phyloP scores from a whole-genome alignment of 1,140 invertebrate species.

The Bilobella aurantiaca region DNA sequence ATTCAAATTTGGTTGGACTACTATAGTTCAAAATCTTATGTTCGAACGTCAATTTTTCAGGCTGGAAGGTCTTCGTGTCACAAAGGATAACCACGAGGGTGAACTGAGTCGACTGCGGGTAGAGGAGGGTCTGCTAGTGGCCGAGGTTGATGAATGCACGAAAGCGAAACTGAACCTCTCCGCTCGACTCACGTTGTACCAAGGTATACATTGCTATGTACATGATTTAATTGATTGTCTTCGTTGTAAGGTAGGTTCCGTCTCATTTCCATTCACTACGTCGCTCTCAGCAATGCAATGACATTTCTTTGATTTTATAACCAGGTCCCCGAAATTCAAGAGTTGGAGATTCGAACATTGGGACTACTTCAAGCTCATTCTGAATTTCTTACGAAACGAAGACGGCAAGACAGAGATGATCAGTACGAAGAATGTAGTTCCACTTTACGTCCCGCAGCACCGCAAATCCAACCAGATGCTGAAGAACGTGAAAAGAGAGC shows the following conservation, averaged over 20 bases:
- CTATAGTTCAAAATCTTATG: not conserved
- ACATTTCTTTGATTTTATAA: not conserved
- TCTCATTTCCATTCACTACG: conserved; percentile 1
- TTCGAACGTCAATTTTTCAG: conserved; percentile 13
- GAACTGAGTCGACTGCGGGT: conserved; percentile 36
- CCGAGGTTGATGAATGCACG: conserved; percentile 51
- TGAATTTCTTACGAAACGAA: conserved; percentile 61
- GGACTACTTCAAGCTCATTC: conserved; percentile 59
- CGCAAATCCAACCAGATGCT: conserved; percentile 41
- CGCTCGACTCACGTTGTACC: conserved; percentile 78
- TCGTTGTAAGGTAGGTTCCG: conserved; percentile 49
- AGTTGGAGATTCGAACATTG: conserved; percentile 65
- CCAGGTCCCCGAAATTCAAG: conserved; percentile 65
- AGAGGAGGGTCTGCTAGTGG: conserved; percentile 51
- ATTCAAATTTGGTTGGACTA: not conserved
- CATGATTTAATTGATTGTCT: conserved; percentile 94
- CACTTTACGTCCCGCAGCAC: conserved; percentile 5
- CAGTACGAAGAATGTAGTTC: conserved; percentile 77
- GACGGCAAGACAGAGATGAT: conserved; percentile 81
- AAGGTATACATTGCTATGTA: conserved; percentile 89
- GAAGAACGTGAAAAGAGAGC: conserved; percentile 64
- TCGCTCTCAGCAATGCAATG: not conserved
- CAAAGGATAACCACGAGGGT: conserved; percentile 22
- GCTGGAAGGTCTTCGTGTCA: conserved; percentile 24
- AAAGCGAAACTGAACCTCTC: conserved; percentile 56